Evolutionary conservation across 2,888 invertebrate species (phyloP).

Genomic region (Thecocarcelia acutangulata): DNA sequence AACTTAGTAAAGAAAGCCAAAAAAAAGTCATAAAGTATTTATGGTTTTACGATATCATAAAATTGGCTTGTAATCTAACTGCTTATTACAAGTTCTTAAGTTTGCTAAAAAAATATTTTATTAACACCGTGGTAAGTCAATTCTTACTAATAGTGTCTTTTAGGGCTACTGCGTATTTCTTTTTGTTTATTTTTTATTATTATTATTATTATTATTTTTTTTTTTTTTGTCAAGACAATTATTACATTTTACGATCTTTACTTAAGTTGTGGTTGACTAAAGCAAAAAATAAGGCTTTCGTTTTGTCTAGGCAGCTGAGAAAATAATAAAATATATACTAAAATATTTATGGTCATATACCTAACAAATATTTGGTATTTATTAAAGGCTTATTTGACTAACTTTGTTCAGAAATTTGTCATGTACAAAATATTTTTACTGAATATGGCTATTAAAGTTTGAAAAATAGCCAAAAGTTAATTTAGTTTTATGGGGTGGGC

Average conservation of each 20-base stretch:
- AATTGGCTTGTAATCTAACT: slow-evolving; percentile 19
- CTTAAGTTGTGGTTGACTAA: neutral
- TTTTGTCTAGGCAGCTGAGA: neutral
- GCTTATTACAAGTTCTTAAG: neutral
- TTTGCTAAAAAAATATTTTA: slow-evolving; percentile 19
- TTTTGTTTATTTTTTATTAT: too few species aligned
- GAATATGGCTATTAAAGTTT: too few species aligned
- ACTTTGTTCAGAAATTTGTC: too few species aligned
- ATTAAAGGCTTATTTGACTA: too few species aligned
- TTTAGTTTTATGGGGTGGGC: too few species aligned
- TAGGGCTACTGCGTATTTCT: slow-evolving; percentile 16
- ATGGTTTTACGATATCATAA: slow-evolving; percentile 16
- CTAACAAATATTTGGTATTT: too few species aligned
- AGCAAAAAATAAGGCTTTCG: neutral
- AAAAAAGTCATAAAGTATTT: slow-evolving; percentile 1
- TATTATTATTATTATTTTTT: too few species aligned
- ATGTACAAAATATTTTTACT: too few species aligned
- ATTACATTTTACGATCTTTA: slow-evolving; percentile 19
- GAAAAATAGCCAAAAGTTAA: too few species aligned
- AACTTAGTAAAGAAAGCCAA: too few species aligned
- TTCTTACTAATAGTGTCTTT: neutral
- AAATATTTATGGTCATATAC: too few species aligned
- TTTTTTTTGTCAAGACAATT: too few species aligned
- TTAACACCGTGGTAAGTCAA: neutral
- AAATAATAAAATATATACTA: neutral